phyloP scores from a whole-genome alignment of 2,888 invertebrate species.

The Amiota mariae region DNA sequence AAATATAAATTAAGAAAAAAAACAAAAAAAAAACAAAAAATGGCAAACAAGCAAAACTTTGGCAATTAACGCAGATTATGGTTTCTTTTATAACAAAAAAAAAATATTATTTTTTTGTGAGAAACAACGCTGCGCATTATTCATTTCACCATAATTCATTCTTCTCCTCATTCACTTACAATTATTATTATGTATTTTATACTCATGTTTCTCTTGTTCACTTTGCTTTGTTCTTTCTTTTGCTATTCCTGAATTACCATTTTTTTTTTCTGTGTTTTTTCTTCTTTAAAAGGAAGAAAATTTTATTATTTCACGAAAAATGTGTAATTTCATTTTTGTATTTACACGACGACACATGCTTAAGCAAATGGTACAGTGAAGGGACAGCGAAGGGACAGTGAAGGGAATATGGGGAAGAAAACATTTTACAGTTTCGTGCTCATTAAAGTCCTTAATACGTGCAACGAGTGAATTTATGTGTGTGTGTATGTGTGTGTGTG shows the following conservation, averaged over 20 bases:
- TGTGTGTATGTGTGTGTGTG: too few relatives aligned
- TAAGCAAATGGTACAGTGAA: too few relatives aligned
- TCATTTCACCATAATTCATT: neutral
- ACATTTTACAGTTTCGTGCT: constrained; percentile 14
- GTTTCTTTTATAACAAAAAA: constrained; percentile 61
- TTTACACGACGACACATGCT: neutral
- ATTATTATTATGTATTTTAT: too few relatives aligned
- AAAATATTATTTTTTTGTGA: constrained; percentile 57
- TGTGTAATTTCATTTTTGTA: constrained; percentile 3
- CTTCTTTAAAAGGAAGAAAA: neutral
- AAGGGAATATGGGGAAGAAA: neutral
- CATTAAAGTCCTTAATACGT: constrained; percentile 20
- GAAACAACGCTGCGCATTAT: too few relatives aligned
- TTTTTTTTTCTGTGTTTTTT: neutral
- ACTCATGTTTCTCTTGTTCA: neutral
- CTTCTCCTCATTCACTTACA: neutral
- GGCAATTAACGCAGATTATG: constrained; percentile 66
- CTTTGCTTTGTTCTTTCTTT: too few relatives aligned
- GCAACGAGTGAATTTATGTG: too few relatives aligned
- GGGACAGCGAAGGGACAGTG: neutral
- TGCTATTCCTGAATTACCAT: neutral
- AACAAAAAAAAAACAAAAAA: constrained; percentile 32
- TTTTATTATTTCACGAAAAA: constrained; percentile 13
- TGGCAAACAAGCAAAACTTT: constrained; percentile 47
- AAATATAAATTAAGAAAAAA: constrained; percentile 34